phyloP scores from a whole-genome alignment of 1,140 invertebrate species.

The Diabrotica virgifera region DNA sequence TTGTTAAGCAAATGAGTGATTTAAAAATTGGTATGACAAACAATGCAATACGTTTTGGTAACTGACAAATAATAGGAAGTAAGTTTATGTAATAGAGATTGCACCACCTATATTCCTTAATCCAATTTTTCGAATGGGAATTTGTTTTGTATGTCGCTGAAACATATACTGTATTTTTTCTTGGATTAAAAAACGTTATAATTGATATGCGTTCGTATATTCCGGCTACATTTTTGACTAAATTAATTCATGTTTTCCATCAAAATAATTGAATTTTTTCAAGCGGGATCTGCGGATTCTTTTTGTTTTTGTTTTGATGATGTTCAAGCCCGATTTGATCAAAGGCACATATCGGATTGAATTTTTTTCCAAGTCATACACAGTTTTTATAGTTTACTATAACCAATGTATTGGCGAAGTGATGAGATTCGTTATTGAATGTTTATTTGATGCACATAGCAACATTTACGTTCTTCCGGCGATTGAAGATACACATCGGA shows the following conservation, averaged over 20 bases:
- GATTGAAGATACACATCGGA: too few species aligned
- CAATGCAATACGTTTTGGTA: too few species aligned
- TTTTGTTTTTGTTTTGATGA: neutral
- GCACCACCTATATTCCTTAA: too few species aligned
- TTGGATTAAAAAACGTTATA: too few species aligned
- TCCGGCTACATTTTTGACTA: neutral
- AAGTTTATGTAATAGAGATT: too few species aligned
- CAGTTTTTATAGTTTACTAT: conserved; percentile 3
- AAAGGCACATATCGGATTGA: neutral
- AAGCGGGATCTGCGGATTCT: neutral
- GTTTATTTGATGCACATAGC: neutral
- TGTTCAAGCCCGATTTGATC: neutral
- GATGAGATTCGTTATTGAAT: neutral
- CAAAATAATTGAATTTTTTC: conserved; percentile 3
- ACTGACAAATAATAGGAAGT: too few species aligned
- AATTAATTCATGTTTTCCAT: conserved; percentile 3
- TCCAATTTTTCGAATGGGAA: too few species aligned
- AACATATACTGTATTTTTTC: too few species aligned
- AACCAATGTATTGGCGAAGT: neutral
- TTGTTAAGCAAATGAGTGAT: too few species aligned
- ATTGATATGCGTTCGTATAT: neutral
- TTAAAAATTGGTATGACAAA: too few species aligned
- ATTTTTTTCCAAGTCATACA: neutral
- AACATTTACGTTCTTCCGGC: too few species aligned
- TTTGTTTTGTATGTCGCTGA: too few species aligned